Base-by-base conservation (phyloP, 2,888 invertebrate species). In the Apeira syringaria region DNA sequence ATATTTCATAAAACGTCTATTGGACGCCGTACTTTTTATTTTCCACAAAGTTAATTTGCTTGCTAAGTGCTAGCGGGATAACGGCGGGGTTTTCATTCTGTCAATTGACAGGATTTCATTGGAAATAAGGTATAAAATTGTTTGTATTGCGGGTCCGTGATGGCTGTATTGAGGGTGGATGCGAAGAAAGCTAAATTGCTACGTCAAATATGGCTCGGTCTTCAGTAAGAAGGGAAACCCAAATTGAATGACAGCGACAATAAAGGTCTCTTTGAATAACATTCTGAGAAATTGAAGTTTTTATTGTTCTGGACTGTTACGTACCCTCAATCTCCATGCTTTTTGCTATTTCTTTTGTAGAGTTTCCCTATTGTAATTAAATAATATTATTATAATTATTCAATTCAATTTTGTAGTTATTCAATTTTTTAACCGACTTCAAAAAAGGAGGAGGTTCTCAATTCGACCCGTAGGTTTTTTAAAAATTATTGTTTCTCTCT, bases 31-130 rank as follows among this genome's bases (percentile, higher is more conserved):
- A 59, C 64, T 76, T 54, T 77, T 71, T 73, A 72, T 74, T 72
- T 69, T 66, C 64, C 3, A 66, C 62, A 68, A 78, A 79, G 79
- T 81, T 82, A 80, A 83, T 85, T 83, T 82, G 71, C 75, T 74
- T 67, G 62, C 74, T 74, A 79, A 76, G 76, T 76, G 75, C 71
- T 72, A 56, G 66, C 49, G 61, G 65, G 59, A 64, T 56, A 70
- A 71, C 58, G 61, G 50, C 60, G 59, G 58, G 66, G 68, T 74
- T 77, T 73, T 63, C 61, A 59, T 60, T 61, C 59, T 61, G 64
- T 70, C 73, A 68, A 68, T 74, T 63, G 68, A 61, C 56, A 56
- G 51, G 64, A 67, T 71, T 68, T 66, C 59, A 68, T 64, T 68
- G 62, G 52, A 57, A 72, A 65, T n/a, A n/a, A n/a, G n/a, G n/a